Conservation (phyloP, 2,888 invertebrate species). For the Parthenolecanium corni region DNA sequence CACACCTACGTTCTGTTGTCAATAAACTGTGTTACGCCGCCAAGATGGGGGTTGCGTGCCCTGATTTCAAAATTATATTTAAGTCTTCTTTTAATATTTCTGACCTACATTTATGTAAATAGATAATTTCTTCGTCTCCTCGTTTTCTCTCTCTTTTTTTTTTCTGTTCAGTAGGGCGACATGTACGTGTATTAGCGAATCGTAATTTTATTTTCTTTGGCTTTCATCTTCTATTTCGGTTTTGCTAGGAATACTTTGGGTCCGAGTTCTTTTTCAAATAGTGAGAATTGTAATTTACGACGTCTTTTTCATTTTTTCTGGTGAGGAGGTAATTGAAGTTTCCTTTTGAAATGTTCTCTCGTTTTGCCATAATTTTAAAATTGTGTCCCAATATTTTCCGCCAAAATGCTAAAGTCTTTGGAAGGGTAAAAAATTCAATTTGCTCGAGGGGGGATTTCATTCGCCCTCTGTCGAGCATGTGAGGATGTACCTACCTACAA, state of each 20-base stretch:
- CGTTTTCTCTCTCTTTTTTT: not conserved
- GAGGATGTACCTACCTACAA: too few species aligned
- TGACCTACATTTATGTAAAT: constrained; percentile 23
- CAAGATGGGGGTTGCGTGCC: constrained; percentile 8
- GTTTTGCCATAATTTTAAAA: too few species aligned
- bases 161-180: not conserved
- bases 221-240: not conserved
- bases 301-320: too few species aligned
- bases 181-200: not conserved
- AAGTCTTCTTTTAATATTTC: constrained; percentile 22
- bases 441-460: too few species aligned
- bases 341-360: too few species aligned
- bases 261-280: not conserved
- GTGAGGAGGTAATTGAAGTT: too few species aligned
- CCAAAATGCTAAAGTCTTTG: too few species aligned
- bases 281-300: not conserved
- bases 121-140: constrained; percentile 12
- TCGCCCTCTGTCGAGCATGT: too few species aligned
- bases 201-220: constrained; percentile 16
- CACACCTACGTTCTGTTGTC: not conserved
- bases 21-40: not conserved
- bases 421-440: too few species aligned
- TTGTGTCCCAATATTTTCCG: too few species aligned
- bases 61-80: constrained; percentile 24
- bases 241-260: not conserved